These are phyloP conservation scores for Nothoprocta perdicaria DNA, from an alignment of 2,113 vertebrate genomes.

Conservation along the genomic window DNA sequence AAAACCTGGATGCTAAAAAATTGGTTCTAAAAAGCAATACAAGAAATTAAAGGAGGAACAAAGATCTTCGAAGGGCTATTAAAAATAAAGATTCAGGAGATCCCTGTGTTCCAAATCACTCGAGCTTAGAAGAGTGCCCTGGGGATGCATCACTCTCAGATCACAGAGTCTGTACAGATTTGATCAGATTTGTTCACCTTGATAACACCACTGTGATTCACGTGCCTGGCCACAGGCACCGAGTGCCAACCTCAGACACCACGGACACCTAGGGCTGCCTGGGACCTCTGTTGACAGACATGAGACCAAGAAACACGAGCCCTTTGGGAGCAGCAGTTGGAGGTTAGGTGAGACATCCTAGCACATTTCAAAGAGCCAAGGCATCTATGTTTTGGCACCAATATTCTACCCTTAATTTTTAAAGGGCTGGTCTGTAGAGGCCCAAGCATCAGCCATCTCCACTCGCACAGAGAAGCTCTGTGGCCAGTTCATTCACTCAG, in stretches of 20 bases:
- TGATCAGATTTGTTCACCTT: background rate
- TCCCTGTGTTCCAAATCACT: background rate
- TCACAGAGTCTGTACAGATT: background rate
- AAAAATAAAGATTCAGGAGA: conserved; percentile 19
- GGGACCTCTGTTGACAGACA: background rate
- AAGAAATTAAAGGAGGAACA: background rate
- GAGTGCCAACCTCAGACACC: background rate
- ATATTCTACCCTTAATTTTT: background rate
- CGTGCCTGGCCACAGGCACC: background rate
- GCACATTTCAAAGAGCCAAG: background rate
- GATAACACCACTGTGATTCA: background rate
- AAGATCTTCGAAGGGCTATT: background rate
- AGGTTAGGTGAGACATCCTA: background rate
- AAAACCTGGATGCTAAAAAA: background rate
- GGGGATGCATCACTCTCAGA: background rate
- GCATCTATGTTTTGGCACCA: background rate
- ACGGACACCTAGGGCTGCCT: background rate
- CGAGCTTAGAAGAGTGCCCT: background rate
- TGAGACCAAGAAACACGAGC: background rate
- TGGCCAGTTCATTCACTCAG: background rate
- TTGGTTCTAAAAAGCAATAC: background rate
- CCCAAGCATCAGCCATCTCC: background rate
- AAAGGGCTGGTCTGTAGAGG: background rate
- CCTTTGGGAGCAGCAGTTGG: background rate
- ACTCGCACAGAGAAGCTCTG: background rate